Conservation (phyloP, 2,113 vertebrate genomes). For the Cavia porcellus region DNA sequence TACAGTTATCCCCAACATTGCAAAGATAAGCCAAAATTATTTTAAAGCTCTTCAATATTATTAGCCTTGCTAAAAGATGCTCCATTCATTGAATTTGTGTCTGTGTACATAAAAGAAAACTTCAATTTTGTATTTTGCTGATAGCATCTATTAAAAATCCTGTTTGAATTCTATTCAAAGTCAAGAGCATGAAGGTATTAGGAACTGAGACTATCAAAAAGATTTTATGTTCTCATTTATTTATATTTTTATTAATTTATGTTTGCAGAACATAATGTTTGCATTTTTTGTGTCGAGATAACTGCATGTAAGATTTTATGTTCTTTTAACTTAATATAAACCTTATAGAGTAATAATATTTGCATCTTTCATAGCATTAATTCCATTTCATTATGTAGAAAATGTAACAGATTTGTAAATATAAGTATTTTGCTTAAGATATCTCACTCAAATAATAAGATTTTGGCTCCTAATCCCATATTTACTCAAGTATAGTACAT, state of each 20-base stretch:
- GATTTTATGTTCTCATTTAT: constrained; percentile 22
- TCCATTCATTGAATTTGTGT: not conserved
- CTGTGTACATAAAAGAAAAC: constrained; percentile 31
- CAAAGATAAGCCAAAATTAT: not conserved
- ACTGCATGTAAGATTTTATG: not conserved
- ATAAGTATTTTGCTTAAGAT: constrained; percentile 57
- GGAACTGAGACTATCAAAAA: not conserved
- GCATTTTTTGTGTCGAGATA: not conserved
- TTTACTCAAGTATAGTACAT: constrained; percentile 61
- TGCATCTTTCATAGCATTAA: constrained; percentile 58
- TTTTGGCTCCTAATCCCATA: not conserved
- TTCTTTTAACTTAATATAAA: constrained; percentile 59
- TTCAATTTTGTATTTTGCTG: constrained; percentile 44
- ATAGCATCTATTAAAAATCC: not conserved
- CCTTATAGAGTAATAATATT: constrained; percentile 69
- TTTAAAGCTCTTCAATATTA: not conserved
- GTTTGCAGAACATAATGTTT: not conserved
- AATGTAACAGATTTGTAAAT: constrained; percentile 71
- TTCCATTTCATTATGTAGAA: constrained; percentile 52
- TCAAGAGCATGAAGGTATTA: constrained; percentile 44
- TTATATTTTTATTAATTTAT: not conserved
- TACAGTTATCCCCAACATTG: not conserved
- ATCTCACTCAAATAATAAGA: constrained; percentile 39
- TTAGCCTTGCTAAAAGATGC: not conserved
- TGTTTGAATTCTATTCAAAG: constrained; percentile 38